Conservation (phyloP, 2,113 vertebrate species). For the Sturnira hondurensis region DNA sequence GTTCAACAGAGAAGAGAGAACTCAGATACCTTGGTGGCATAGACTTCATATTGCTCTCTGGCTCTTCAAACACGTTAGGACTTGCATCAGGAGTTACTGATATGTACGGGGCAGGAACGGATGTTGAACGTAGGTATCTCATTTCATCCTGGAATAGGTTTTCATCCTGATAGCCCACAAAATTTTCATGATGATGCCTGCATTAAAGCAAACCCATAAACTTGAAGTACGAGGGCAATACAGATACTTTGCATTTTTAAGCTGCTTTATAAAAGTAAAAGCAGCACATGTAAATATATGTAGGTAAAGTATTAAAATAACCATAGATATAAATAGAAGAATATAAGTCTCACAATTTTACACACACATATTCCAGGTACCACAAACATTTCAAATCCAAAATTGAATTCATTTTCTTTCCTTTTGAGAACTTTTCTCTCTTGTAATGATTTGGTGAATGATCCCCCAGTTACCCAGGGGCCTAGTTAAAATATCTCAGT, state of each 20-base stretch:
- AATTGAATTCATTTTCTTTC: background rate
- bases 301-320: conserved; percentile 2
- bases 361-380: background rate
- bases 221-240: conserved; percentile 23
- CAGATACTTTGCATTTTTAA: background rate
- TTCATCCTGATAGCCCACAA: conserved; percentile 95
- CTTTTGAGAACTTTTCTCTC: background rate
- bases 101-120: conserved; percentile 97
- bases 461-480: background rate
- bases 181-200: conserved; percentile 98
- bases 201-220: conserved; percentile 57
- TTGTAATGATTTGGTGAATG: background rate
- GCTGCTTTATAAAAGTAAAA: conserved; percentile 13
- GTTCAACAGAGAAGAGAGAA: conserved; percentile 38
- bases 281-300: background rate
- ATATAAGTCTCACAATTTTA: conserved; percentile 20
- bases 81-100: conserved; percentile 98
- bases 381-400: conserved; percentile 21
- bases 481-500: background rate
- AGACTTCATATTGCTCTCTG: conserved; percentile 99
- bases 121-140: conserved; percentile 96
- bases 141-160: conserved; percentile 99
- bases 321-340: background rate
- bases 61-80: conserved; percentile 98
- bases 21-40: conserved; percentile 96